Percentiles rank a stretch among this genome's conserved stretches.
Conservation (phyloP, 2,888 invertebrate species). For the Bembecia ichneumoniformis region DNA sequence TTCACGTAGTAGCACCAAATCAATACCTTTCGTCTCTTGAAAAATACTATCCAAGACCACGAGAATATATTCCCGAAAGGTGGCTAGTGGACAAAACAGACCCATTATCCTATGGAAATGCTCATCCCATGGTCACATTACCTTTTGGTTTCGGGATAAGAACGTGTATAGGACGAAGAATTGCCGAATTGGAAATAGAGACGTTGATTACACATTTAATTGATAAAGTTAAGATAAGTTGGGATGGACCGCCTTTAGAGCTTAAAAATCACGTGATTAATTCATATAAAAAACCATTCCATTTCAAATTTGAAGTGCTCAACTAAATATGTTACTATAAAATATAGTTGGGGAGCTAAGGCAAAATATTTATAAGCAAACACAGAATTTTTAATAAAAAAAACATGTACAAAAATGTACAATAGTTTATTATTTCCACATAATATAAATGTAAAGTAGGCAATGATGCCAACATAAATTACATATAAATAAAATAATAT, state of each 20-base stretch:
- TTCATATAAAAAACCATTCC: slow-evolving; percentile 37
- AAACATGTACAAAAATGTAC: too few relatives aligned
- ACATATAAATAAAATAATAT: too few relatives aligned
- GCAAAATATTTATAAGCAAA: slow-evolving; percentile 1
- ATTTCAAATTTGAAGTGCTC: slow-evolving; percentile 34
- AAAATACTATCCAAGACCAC: slow-evolving; percentile 70
- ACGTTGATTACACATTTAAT: slow-evolving; percentile 51
- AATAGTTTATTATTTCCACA: too few relatives aligned
- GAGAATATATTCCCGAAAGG: slow-evolving; percentile 76
- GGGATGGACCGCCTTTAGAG: slow-evolving; percentile 52
- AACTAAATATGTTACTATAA: slow-evolving; percentile 3
- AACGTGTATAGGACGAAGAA: slow-evolving; percentile 78
- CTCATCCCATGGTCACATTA: slow-evolving; percentile 73
- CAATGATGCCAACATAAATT: too few relatives aligned
- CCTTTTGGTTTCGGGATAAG: slow-evolving; percentile 81
- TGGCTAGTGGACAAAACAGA: slow-evolving; percentile 74
- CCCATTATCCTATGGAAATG: slow-evolving; percentile 53
- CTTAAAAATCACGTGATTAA: slow-evolving; percentile 36
- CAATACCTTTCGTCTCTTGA: slow-evolving; percentile 73
- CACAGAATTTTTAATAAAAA: too few relatives aligned
- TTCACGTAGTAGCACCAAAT: slow-evolving; percentile 82
- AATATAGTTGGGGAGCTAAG: neutral
- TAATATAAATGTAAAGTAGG: too few relatives aligned
- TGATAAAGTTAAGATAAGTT: slow-evolving; percentile 33
- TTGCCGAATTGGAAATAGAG: slow-evolving; percentile 81